Percentiles rank a stretch among this genome's conserved stretches.
Evolutionary conservation across 2,113 vertebrate species (phyloP).

Genomic region (Proterorhinus semilunaris): DNA sequence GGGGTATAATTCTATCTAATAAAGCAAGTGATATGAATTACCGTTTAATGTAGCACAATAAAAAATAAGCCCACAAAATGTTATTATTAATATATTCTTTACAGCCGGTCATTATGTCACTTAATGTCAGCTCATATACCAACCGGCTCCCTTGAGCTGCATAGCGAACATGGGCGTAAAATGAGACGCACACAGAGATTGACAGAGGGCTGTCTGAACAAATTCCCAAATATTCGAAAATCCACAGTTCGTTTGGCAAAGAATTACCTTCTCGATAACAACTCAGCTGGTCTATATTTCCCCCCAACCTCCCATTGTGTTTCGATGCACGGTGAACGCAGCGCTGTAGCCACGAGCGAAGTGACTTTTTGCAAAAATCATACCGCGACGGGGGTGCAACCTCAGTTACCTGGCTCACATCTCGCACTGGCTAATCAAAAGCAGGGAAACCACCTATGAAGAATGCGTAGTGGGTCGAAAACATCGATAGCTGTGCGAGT

Average conservation of each 20-base stretch:
- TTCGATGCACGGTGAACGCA: slow-evolving; percentile 16
- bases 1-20: background rate
- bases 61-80: background rate
- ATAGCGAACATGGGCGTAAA: background rate
- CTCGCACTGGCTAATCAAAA: slow-evolving; percentile 65
- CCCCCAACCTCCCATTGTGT: slow-evolving; percentile 2
- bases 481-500: slow-evolving; percentile 19
- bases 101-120: background rate
- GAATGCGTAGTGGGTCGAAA: slow-evolving; percentile 5
- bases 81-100: background rate
- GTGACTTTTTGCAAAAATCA: slow-evolving; percentile 65
- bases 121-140: background rate
- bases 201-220: background rate
- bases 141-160: background rate
- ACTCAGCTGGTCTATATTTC: slow-evolving; percentile 9
- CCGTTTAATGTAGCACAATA: background rate
- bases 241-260: slow-evolving; percentile 9
- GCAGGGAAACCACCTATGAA: slow-evolving; percentile 51
- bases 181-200: background rate
- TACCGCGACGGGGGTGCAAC: slow-evolving; percentile 46
- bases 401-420: slow-evolving; percentile 57
- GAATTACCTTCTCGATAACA: slow-evolving; percentile 19
- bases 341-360: slow-evolving; percentile 50
- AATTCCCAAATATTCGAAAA: background rate
- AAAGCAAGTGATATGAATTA: background rate